Base-by-base conservation (phyloP, 2,113 vertebrate species). In the Melozone crissalis region DNA sequence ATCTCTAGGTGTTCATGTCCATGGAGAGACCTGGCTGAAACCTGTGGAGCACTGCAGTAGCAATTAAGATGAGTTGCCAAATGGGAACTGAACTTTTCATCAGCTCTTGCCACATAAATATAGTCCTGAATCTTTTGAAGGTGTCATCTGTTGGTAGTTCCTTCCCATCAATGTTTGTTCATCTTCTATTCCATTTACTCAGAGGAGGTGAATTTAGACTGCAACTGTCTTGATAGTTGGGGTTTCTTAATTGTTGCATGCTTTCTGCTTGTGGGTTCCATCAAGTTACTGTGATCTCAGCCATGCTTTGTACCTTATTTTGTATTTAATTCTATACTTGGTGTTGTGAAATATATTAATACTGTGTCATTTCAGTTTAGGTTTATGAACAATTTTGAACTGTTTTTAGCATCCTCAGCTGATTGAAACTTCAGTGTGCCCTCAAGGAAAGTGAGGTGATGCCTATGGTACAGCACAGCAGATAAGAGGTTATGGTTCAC, bases 181-280 rank as follows among this genome's bases (percentile, higher is more conserved):
- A 35, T 63, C n/a, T 72, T 68, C 28, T 21, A 1, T 75, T 83
- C 47, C 39, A 84, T 95, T 92, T 63, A 66, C 55, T 77, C 37
- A 30, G 63, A 71, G 33, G 59, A 77, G 65, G 77, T 95, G 83
- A 55, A 65, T 96, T 95, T 92, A 89, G 91, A 80, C 93, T 89
- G 78, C 75, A 33, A 39, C 65, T 76, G 41, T 80, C 71, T 33
- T 55, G 37, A 39, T 78, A 58, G 20, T 78, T 90, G 13, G 11
- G 2, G 1, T 59, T 61, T 74, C 18, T 71, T 47, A 74, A 66
- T 78, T 55, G 52, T 43, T 80, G 27, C 33, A 15, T 5, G 7
- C 69, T 93, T 90, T 65, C 90, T 91, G 46, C 75, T 68, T 57
- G 55, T 86, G 74, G 28, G 49, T 90, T 90, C 61, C 27, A 24